Conservation (phyloP, 2,113 vertebrate genomes). For the Bujurquina vittata region DNA sequence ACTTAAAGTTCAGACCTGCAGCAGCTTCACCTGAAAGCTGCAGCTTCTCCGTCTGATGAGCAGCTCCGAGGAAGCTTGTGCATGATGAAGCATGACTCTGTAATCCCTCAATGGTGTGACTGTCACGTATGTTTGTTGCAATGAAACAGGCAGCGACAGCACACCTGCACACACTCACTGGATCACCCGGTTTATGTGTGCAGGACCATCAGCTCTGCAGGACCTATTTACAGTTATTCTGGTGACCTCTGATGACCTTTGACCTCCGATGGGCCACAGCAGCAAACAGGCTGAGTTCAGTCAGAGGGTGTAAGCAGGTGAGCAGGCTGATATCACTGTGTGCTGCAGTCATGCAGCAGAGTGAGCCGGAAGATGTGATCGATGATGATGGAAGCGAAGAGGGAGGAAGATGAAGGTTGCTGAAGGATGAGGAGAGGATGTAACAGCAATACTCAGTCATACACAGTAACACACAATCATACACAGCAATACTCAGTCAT, state of each 20-base stretch:
- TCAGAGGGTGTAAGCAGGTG: too few relatives aligned
- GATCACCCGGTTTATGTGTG: background rate
- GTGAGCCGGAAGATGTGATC: too few relatives aligned
- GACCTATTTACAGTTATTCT: background rate
- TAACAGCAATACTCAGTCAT: background rate
- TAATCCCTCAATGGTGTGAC: background rate
- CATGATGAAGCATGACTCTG: too few relatives aligned
- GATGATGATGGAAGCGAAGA: too few relatives aligned
- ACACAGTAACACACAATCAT: background rate
- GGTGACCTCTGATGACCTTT: too few relatives aligned
- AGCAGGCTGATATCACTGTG: too few relatives aligned
- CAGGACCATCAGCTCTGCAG: background rate
- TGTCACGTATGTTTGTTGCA: background rate
- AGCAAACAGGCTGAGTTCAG: too few relatives aligned
- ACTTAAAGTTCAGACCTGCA: too few relatives aligned
- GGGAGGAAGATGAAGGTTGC: too few relatives aligned
- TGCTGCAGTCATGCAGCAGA: too few relatives aligned
- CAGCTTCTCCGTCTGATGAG: background rate
- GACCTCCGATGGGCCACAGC: background rate
- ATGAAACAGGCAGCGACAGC: background rate
- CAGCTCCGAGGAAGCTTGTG: background rate
- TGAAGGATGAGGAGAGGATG: too few relatives aligned
- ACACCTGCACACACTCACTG: fast-evolving
- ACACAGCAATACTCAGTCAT: too few relatives aligned
- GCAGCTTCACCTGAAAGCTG: background rate